Base-by-base conservation (phyloP, 2,797 vertebrate genomes). In the Diceros bicornis region DNA sequence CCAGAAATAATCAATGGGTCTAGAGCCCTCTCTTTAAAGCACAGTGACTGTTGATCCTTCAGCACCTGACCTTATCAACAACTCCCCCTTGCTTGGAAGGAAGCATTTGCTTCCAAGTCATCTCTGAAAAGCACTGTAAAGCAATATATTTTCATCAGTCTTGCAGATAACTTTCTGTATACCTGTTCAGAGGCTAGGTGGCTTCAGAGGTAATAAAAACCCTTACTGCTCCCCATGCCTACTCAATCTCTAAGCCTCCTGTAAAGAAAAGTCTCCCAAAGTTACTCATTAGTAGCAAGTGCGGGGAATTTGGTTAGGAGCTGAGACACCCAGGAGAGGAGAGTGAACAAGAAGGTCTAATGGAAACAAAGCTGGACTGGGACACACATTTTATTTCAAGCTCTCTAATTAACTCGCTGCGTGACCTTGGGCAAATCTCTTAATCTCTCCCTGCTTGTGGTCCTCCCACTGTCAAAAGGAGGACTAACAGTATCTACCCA, bases 391-490 rank as follows among this genome's bases (percentile, higher is more conserved):
- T 81, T 32, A 77, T 90, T 96, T 81, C 62, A 50, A 41, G 32
- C 44, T 77, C 71, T 34, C 93, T 87, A 92, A 92, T 95, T 97
- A 93, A 89, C 78, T 62, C 69, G 62, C 78, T 78, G 75, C n/a
- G 50, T 55, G 75, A 96, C 91, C 64, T 74, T 88, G 55, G 66
- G 34, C 23, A 94, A 94, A 91, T 96, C 66, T 95, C 87, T 81
- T 84, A 27, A 89, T 93, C 81, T 92, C 57, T 68, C 71, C 82
- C 37, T 1, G 7, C 34, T 27, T 89, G 91, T 50, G 77, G 61
- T 83, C 87, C 77, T 83, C 75, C 79, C 34, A 23, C 91, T 50
- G 6, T 64, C 47, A 57, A 59, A 92, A 91, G 44, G 61, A 66
- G 12, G n/a, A 23, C 37, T 50, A 20, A 32, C 34, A 61, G 47